Conservation (phyloP, 2,113 vertebrate genomes). For the Eublepharis macularius region DNA sequence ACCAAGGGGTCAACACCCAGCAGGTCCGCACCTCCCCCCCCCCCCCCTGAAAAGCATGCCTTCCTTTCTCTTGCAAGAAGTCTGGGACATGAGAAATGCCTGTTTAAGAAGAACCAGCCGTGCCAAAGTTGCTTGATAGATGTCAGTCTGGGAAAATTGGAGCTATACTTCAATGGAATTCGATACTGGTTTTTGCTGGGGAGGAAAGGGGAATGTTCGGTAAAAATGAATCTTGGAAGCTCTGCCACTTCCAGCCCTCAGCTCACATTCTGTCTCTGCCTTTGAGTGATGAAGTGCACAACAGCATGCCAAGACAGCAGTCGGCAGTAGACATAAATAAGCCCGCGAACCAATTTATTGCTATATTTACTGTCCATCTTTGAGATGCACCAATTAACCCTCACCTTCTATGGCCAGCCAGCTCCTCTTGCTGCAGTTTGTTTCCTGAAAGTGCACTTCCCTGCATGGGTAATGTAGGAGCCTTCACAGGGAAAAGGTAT, state of each 20-base stretch:
- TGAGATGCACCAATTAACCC: conserved; percentile 13
- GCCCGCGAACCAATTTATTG: conserved; percentile 13
- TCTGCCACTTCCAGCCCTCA: not conserved
- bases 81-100: not conserved
- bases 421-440: not conserved
- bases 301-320: not conserved
- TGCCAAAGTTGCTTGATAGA: conserved; percentile 23
- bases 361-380: conserved; percentile 15
- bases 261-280: not conserved
- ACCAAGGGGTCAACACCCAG: not conserved
- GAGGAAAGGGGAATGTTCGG: not conserved
- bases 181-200: not conserved
- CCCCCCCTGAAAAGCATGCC: not conserved
- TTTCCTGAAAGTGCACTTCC: not conserved
- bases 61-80: not conserved
- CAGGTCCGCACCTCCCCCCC: not conserved
- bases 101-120: conserved; percentile 7
- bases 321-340: conserved; percentile 6
- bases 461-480: not conserved
- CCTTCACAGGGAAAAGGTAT: not conserved
- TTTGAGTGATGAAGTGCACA: not conserved
- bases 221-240: conserved; percentile 14
- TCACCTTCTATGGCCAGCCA: not conserved
- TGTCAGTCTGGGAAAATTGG: conserved; percentile 10
- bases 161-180: conserved; percentile 11